Evolutionary conservation across 1,140 invertebrate species (phyloP), one percentile per base, ranked within the genome.

Genomic region (Bombus superbus): DNA sequence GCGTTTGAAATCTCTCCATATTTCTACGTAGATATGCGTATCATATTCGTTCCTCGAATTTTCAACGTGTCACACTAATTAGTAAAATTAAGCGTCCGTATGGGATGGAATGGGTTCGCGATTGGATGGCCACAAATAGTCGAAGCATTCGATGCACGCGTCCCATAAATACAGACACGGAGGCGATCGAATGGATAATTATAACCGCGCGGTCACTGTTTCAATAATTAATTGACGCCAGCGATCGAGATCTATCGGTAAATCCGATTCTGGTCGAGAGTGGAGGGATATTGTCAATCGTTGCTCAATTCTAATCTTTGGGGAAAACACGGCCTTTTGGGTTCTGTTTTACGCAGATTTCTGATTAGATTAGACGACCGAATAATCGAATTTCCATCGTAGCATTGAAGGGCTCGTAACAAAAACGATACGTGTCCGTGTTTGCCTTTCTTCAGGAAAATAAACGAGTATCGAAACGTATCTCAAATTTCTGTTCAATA

Each of bases 101-200:
- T 72, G 77, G 40, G n/a, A 68, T 69, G 79, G 86, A 25, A 47
- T 85, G 81, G 86, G 88, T 88, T 85, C 88, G 88, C 82, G 88
- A 88, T 84, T 83, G 80, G 25, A 47, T 68, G 72, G 78, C 84
- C 87, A 85, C 83, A 92, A 91, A 92, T 91, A 90, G 88, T 81
- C 85, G 40, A 13, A 62, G 59, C 66, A 76, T 83, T 76, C 81
- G 81, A 35, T 53, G 81, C 81, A 83, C 81, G 81, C 81, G 53
- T 32, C 75, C 53, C 84, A 84, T 85, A 88, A 90, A 92, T 91
- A 86, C 87, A 78, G 76, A 78, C 86, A 81, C 74, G 88, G 68
- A 25, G 77, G 81, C 85, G 87, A 85, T 86, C 88, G 87, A 93
- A 91, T 88, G 87, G 87, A 91, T 92, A 91, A 93, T 92, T 91